Conservation (phyloP, 2,888 invertebrate genomes). For the Oithona nana region DNA sequence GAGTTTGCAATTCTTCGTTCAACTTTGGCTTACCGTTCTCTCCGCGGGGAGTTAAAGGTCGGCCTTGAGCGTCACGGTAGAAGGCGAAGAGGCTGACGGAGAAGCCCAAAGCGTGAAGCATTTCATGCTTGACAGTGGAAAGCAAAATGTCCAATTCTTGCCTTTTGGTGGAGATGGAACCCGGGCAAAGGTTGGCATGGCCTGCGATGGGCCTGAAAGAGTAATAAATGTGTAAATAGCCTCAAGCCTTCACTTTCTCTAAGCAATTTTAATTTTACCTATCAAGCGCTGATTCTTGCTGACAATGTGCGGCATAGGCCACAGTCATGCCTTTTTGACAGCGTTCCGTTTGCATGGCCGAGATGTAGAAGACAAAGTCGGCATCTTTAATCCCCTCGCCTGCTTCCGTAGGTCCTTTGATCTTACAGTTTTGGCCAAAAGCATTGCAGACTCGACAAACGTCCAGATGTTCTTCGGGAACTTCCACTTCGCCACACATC, state of each 20-base stretch:
- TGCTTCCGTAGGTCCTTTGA: slow-evolving; percentile 19
- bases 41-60: slow-evolving; percentile 58
- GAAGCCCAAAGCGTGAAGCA: slow-evolving; percentile 90
- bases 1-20: slow-evolving; percentile 73
- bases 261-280: too few relatives aligned
- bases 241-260: too few relatives aligned
- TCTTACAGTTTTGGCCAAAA: slow-evolving; percentile 55
- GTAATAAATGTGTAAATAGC: too few relatives aligned
- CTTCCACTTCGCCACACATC: slow-evolving; percentile 85
- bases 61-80: slow-evolving; percentile 72
- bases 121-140: slow-evolving; percentile 95
- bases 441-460: slow-evolving; percentile 69
- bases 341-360: slow-evolving; percentile 77
- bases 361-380: slow-evolving; percentile 92
- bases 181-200: slow-evolving; percentile 93
- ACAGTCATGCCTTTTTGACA: slow-evolving; percentile 48
- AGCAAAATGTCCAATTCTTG: slow-evolving; percentile 75
- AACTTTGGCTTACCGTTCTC: slow-evolving; percentile 74
- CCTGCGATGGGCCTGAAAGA: slow-evolving; percentile 76
- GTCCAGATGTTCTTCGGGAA: slow-evolving; percentile 81
- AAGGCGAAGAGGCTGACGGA: slow-evolving; percentile 92
- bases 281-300: slow-evolving; percentile 80
- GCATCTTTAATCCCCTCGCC: slow-evolving; percentile 41
- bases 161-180: slow-evolving; percentile 70
- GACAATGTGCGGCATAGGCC: slow-evolving; percentile 95